Conservation (phyloP, 1,140 invertebrate genomes). For the Drosophila ficusphila region DNA sequence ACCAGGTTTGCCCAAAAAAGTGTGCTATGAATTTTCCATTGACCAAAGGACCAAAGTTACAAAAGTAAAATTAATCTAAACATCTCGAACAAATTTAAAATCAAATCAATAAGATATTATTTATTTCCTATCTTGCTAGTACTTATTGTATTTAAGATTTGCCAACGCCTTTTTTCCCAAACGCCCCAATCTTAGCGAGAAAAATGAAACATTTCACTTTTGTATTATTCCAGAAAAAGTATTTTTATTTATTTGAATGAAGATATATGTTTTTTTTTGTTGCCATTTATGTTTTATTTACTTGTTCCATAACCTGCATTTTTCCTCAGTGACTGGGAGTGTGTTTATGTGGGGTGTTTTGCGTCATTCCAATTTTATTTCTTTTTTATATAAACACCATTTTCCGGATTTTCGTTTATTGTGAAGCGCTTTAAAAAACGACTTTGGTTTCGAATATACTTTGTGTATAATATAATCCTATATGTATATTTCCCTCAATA, state of each 20-base stretch:
- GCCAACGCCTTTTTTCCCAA: neutral
- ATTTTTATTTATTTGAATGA: conserved; percentile 82
- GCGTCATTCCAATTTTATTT: conserved; percentile 24
- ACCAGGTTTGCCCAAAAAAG: neutral
- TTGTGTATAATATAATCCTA: conserved; percentile 67
- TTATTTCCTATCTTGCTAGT: too few species aligned
- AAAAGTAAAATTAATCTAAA: too few species aligned
- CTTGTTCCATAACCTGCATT: conserved; percentile 65
- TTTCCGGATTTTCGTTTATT: conserved; percentile 14
- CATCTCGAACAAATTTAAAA: too few species aligned
- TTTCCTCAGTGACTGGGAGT: conserved; percentile 39
- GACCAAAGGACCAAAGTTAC: neutral
- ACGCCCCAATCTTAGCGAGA: too few species aligned
- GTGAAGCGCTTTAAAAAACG: conserved; percentile 55
- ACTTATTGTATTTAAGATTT: too few species aligned
- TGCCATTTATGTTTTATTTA: conserved; percentile 58
- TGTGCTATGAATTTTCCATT: conserved; percentile 4
- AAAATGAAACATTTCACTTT: neutral
- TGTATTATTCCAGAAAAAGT: conserved; percentile 77
- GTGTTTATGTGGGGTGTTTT: conserved; percentile 12
- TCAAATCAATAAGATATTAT: too few species aligned
- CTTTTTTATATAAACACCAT: conserved; percentile 27
- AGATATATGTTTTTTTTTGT: conserved; percentile 71
- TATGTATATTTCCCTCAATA: conserved; percentile 68
- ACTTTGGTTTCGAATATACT: conserved; percentile 69